Base-by-base conservation (phyloP, 2,797 vertebrate genomes). In the Gila robusta region DNA sequence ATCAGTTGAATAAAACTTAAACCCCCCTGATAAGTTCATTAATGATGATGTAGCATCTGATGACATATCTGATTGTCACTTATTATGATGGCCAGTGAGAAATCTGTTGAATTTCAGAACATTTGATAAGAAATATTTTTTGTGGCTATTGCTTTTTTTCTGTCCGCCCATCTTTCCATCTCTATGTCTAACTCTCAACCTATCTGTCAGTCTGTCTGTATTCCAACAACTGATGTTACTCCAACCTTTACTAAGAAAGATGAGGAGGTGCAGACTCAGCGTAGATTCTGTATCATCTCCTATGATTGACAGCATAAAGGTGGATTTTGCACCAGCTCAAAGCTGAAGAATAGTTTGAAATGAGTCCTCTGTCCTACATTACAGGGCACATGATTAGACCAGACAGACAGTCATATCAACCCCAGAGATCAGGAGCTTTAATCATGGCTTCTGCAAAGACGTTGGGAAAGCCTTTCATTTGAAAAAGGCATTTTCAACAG, bases 291-390 rank as follows among this genome's bases (percentile, higher is more conserved):
- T 73, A 52, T 79, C 70, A n/a, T 85, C 26, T 69, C 6, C 32
- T 37, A 35, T 49, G 49, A 81, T 5, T 70, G 83, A 66, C 52
- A 82, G 35, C 62, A 72, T 21, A 66, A 49, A 82, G 56, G 80
- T 83, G 72, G 59, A 71, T 59, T 71, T 71, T 56, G 32, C 49
- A 9, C 23, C 70, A 81, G 56, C 44, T 5, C 47, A 74, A 49
- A 59, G 67, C 59, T 35, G 16, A 39, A 26, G 59, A 56, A 56
- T 73, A 78, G 41, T 47, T 52, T 74, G 64, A 79, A 26, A 80
- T 82, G 90, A 84, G 86, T 81, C 87, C 87, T 92, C 90, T 90
- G 89, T 47, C 86, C 81, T 90, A 89, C 93, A 90, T 93, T 91
- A 93, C 82, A 90, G 78, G 56, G 37, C 83, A 74, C 77, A 49